phyloP scores from a whole-genome alignment of 2,797 vertebrate genomes.

The Aphelocoma californica region DNA sequence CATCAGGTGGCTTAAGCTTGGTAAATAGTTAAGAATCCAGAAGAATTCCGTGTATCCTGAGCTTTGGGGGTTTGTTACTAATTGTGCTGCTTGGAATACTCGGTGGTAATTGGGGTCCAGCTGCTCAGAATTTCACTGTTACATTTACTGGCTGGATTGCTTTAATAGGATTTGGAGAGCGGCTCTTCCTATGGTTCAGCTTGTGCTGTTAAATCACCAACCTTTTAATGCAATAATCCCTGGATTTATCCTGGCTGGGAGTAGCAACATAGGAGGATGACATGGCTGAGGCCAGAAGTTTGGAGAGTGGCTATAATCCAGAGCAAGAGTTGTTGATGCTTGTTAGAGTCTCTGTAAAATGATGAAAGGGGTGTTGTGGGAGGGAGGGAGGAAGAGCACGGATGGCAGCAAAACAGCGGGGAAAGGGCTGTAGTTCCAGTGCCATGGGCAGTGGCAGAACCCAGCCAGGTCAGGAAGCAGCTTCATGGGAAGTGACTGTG shows the following conservation, averaged over 20 bases:
- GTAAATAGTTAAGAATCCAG: not conserved
- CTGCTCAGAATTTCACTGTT: slow-evolving; percentile 27
- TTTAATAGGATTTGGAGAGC: slow-evolving; percentile 48
- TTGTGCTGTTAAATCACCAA: slow-evolving; percentile 8
- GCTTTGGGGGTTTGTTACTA: not conserved
- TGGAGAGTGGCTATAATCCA: not conserved
- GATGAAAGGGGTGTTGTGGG: not conserved
- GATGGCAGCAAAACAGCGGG: not conserved
- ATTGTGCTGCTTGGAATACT: not conserved
- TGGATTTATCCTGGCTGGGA: not conserved
- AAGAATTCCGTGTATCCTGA: not conserved
- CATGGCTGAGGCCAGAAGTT: not conserved
- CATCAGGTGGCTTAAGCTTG: not conserved
- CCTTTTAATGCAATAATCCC: slow-evolving; percentile 27
- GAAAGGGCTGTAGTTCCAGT: not conserved
- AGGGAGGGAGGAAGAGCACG: not conserved
- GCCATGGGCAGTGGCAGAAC: not conserved
- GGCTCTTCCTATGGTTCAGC: not conserved
- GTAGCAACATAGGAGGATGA: not conserved
- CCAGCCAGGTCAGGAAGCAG: not conserved
- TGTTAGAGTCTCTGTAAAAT: not conserved
- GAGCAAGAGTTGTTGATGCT: not conserved
- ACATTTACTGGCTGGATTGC: slow-evolving; percentile 16
- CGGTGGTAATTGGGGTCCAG: slow-evolving; percentile 17
- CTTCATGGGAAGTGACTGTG: fast-evolving